phyloP scores from a whole-genome alignment of 2,888 invertebrate species.

The Diplazon laetatorius region DNA sequence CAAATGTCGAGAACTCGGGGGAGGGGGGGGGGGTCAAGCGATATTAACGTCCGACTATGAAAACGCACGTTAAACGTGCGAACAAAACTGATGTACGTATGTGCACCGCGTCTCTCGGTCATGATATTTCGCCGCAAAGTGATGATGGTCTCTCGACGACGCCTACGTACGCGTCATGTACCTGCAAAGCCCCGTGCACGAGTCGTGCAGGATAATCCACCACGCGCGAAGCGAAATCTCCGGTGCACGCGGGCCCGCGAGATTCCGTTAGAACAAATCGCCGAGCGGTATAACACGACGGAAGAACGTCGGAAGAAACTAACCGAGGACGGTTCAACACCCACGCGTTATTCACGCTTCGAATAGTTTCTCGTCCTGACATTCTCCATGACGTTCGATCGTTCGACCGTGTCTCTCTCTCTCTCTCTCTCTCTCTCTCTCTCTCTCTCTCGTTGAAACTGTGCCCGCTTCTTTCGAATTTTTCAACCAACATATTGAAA shows the following conservation, averaged over 20 bases:
- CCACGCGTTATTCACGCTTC: constrained; percentile 51
- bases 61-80: constrained; percentile 20
- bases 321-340: constrained; percentile 48
- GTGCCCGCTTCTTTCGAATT: too few species aligned
- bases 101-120: constrained; percentile 44
- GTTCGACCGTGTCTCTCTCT: constrained; percentile 9
- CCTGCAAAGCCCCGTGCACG: constrained; percentile 16
- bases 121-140: constrained; percentile 45
- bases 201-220: constrained; percentile 36
- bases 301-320: constrained; percentile 34
- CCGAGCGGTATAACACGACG: too few species aligned
- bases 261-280: constrained; percentile 56
- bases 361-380: constrained; percentile 18
- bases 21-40: constrained; percentile 7
- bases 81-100: constrained; percentile 35
- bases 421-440: too few species aligned
- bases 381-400: constrained; percentile 44
- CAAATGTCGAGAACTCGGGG: constrained; percentile 22
- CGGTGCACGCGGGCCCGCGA: constrained; percentile 60
- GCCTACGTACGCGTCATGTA: constrained; percentile 12
- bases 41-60: constrained; percentile 26
- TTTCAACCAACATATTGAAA: too few species aligned
- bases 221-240: constrained; percentile 52
- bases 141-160: constrained; percentile 42
- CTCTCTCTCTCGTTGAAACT: too few species aligned